These are phyloP conservation scores for Pleuronectes platessa DNA, from an alignment of 2,113 vertebrate genomes.

Conservation along the genomic window DNA sequence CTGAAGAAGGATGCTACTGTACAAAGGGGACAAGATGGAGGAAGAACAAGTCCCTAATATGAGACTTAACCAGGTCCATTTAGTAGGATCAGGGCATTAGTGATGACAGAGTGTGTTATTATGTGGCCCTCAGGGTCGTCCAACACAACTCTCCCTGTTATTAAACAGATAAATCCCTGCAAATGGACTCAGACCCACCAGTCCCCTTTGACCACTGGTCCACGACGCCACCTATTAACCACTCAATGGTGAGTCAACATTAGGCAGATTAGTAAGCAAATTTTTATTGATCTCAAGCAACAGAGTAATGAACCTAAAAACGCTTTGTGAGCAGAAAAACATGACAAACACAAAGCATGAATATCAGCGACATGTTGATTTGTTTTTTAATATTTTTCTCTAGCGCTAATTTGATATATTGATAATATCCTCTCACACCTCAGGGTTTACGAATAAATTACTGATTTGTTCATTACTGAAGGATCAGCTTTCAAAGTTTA, in stretches of 20 bases:
- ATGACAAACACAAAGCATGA: neutral
- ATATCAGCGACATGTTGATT: neutral
- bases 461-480: neutral
- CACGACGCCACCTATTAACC: neutral
- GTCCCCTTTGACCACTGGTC: constrained; percentile 44
- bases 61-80: constrained; percentile 67
- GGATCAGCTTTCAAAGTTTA: neutral
- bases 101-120: constrained; percentile 65
- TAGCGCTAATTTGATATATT: neutral
- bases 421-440: neutral
- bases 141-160: constrained; percentile 62
- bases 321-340: neutral
- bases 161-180: constrained; percentile 78
- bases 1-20: constrained; percentile 46
- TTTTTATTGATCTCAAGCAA: constrained; percentile 2
- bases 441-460: neutral
- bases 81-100: constrained; percentile 72
- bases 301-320: constrained; percentile 5
- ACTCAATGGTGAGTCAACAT: constrained; percentile 8
- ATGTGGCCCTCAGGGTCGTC: constrained; percentile 62
- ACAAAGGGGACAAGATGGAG: constrained; percentile 49
- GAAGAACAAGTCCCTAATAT: constrained; percentile 50
- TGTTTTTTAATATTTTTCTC: neutral
- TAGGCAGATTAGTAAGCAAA: neutral
- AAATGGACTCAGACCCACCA: constrained; percentile 62